Conservation (phyloP, 2,113 vertebrate genomes). For the Lagopus muta region DNA sequence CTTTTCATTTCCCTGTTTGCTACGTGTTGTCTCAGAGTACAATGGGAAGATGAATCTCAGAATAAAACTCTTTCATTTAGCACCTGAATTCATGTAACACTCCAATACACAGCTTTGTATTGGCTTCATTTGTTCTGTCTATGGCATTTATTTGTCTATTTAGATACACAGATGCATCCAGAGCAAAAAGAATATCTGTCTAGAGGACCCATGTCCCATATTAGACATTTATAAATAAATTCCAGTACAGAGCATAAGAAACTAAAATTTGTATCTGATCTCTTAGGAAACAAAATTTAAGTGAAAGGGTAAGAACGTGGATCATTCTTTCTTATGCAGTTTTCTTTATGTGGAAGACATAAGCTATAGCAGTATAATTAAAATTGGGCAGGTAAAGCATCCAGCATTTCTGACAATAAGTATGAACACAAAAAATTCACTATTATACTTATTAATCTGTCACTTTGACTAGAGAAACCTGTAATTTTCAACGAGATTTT, state of each 20-base stretch:
- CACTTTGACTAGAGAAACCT: background rate
- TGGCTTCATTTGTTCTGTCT: background rate
- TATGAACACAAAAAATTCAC: background rate
- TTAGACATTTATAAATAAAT: background rate
- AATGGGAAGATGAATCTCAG: background rate
- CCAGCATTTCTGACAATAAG: background rate
- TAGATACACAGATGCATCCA: background rate
- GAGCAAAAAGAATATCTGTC: background rate
- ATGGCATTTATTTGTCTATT: background rate
- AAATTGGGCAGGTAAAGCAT: background rate
- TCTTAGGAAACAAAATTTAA: background rate
- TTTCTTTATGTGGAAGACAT: background rate
- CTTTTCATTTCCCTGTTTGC: background rate
- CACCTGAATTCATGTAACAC: background rate
- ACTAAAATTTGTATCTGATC: background rate
- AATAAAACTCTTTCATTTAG: background rate
- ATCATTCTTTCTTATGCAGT: background rate
- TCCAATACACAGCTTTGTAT: background rate
- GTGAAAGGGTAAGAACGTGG: background rate
- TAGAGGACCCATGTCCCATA: background rate
- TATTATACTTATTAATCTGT: background rate
- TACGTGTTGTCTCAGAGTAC: background rate
- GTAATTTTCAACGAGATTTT: background rate
- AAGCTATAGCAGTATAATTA: background rate
- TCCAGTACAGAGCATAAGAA: background rate